These are phyloP conservation scores for Trichopoda pennipes DNA, from an alignment of 2,888 invertebrate genomes.

Conservation along the genomic window DNA sequence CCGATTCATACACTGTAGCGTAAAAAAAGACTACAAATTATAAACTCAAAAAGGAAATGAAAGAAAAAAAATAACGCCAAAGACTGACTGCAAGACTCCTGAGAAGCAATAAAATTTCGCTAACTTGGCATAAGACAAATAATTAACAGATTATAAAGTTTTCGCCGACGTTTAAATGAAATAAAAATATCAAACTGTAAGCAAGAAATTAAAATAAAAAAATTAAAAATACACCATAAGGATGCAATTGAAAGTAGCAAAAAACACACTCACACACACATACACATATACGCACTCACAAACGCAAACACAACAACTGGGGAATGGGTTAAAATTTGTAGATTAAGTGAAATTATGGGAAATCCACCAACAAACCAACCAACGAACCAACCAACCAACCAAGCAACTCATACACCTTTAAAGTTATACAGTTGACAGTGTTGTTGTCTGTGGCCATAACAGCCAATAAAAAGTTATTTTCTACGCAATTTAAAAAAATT, in stretches of 20 bases:
- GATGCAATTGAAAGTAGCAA: conserved; percentile 34
- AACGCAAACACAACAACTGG: neutral
- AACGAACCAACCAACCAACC: no score
- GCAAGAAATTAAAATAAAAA: conserved; percentile 14
- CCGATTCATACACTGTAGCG: neutral
- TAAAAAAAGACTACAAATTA: conserved; percentile 33
- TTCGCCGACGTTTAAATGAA: conserved; percentile 72
- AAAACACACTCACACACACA: neutral
- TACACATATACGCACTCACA: neutral
- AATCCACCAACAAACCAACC: no score
- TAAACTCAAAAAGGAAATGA: conserved; percentile 28
- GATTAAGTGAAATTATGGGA: conserved; percentile 60
- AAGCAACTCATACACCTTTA: neutral
- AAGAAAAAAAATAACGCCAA: conserved; percentile 29
- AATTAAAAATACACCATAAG: conserved; percentile 17
- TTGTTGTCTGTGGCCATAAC: conserved; percentile 36
- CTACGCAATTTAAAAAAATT: conserved; percentile 63
- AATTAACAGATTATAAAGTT: conserved; percentile 77
- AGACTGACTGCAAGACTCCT: conserved; percentile 60
- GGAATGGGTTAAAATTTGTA: conserved; percentile 59
- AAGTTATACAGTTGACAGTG: conserved; percentile 7
- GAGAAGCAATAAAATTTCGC: conserved; percentile 72
- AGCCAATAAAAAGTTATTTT: conserved; percentile 63
- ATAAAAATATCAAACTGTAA: conserved; percentile 60
- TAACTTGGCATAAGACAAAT: conserved; percentile 75